phyloP scores from a whole-genome alignment of 2,797 vertebrate species.

The Loriculus beryllinus region DNA sequence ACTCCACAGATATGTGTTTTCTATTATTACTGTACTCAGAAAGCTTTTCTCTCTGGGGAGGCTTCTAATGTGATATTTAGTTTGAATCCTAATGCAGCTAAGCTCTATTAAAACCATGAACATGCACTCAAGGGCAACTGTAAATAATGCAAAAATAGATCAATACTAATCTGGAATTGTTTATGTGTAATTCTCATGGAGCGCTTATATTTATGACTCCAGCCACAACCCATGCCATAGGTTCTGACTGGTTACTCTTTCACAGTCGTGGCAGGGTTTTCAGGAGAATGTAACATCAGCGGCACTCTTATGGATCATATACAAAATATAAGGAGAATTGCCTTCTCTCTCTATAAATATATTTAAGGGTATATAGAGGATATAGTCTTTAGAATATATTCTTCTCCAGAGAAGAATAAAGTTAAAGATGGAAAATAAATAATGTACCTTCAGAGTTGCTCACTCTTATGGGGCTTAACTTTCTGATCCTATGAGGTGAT shows the following conservation, averaged over 20 bases:
- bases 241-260: neutral
- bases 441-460: neutral
- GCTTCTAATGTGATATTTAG: slow-evolving; percentile 53
- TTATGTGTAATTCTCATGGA: slow-evolving; percentile 14
- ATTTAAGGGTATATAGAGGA: neutral
- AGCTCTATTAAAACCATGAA: slow-evolving; percentile 48
- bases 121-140: slow-evolving; percentile 48
- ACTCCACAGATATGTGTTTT: neutral
- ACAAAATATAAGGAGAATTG: neutral
- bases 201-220: slow-evolving; percentile 1
- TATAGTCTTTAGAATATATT: neutral
- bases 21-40: neutral
- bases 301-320: neutral
- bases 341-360: neutral
- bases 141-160: slow-evolving; percentile 70
- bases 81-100: slow-evolving; percentile 45
- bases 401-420: neutral
- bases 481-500: neutral
- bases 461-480: neutral
- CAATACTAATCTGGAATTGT: slow-evolving; percentile 59
- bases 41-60: slow-evolving; percentile 17
- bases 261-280: neutral
- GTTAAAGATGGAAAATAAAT: neutral
- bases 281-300: neutral
- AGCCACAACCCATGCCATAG: neutral